A percentile compares a stretch with the other conserved stretches of the same genome.
phyloP scores from a whole-genome alignment of 92 coral and sea anemone genomes.

The Plumapathes pennacea region DNA sequence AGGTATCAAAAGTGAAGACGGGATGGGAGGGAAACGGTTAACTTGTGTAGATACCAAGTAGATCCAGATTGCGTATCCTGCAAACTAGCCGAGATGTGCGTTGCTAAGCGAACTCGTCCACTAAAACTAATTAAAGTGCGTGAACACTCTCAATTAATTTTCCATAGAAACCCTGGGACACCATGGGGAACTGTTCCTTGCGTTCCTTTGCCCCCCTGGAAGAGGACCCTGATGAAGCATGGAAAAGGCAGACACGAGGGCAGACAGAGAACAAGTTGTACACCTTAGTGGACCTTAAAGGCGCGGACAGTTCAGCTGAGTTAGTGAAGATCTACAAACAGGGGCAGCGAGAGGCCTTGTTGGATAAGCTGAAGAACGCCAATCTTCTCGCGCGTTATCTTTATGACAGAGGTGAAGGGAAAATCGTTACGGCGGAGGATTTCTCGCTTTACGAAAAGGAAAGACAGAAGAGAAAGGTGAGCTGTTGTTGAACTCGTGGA shows the following conservation, averaged over 20 bases:
- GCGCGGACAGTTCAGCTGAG: conserved; percentile 36
- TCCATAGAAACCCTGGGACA: too few species aligned
- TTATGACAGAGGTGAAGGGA: conserved; percentile 65
- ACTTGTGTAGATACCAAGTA: too few species aligned
- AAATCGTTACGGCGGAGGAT: conserved; percentile 48
- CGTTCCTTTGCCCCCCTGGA: conserved; percentile 14
- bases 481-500: too few species aligned
- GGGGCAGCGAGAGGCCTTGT: conserved; percentile 26
- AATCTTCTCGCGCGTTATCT: conserved; percentile 36
- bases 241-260: conserved; percentile 68
- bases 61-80: too few species aligned
- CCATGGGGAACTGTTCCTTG: conserved; percentile 58
- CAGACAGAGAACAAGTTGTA: conserved; percentile 55
- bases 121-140: too few species aligned
- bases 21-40: too few species aligned
- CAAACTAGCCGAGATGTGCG: too few species aligned
- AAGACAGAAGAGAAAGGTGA: conserved; percentile 20
- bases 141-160: too few species aligned
- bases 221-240: conserved; percentile 39
- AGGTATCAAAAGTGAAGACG: too few species aligned
- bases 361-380: conserved; percentile 24
- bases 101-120: too few species aligned
- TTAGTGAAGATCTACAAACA: conserved; percentile 59
- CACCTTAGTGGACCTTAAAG: conserved; percentile 61
- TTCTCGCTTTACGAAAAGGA: conserved; percentile 29